Base-by-base conservation (phyloP, 1,140 invertebrate species). In the Euglossa dilemma region DNA sequence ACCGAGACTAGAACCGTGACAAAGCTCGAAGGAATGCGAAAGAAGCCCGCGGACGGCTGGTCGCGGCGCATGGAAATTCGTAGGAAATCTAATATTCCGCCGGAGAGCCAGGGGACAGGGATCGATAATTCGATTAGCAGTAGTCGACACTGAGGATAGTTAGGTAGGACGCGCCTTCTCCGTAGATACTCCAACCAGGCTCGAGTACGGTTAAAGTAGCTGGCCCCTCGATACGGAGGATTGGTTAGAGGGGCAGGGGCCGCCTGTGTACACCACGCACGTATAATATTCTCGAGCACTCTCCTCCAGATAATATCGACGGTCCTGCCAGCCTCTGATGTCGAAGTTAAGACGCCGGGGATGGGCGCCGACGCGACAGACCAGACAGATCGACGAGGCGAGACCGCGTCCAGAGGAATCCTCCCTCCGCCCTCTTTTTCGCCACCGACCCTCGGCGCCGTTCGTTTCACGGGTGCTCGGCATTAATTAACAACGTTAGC, bases 61-160 rank as follows among this genome's bases (percentile, higher is more conserved):
- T n/a, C 78, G 83, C 75, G 71, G 63, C 74, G 73, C 84, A 84
- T 89, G 82, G 87, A 88, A 88, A 89, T 89, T 89, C 81, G 73
- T 74, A 47, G 84, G 81, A 89, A 89, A 89, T 89, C 81, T 89
- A 89, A 89, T 89, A 89, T 89, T 89, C 84, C 81, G 64, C 25
- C 66, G 73, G 14, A 78, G 84, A 78, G 82, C 61, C 61, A 18
- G 67, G 75, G 82, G 74, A 76, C 83, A 71, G 78, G 90, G 89
- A 91, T 91, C 90, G 90, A 91, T 91, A 91, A 90, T 89, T 89
- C 90, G 90, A 91, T 91, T 91, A 91, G 87, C 87, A 91, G 82
- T 87, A 88, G 87, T 89, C 84, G 86, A 80, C 83, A 88, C 75
- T 76, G 87, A 85, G 80, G 36, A 76, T 66, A 76, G 80, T 82